Conservation (phyloP, 2,113 vertebrate genomes). For the Athene cunicularia region DNA sequence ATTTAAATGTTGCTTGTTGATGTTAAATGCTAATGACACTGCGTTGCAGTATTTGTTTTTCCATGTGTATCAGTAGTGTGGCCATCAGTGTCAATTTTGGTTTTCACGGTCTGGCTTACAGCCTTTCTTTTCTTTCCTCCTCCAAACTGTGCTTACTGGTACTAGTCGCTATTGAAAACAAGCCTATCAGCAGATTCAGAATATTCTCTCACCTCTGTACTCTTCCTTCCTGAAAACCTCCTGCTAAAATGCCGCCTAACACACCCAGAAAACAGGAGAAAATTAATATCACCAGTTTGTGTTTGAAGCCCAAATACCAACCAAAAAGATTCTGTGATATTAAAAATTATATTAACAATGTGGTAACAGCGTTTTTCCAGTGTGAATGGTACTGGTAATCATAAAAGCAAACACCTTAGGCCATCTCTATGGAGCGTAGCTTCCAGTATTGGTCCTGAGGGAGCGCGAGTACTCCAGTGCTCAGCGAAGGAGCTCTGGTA, state of each 20-base stretch:
- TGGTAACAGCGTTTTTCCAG: conserved; percentile 38
- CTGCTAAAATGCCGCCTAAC: not conserved
- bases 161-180: not conserved
- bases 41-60: not conserved
- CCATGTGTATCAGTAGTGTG: accelerated
- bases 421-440: conserved; percentile 7
- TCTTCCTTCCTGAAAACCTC: not conserved
- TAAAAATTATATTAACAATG: conserved; percentile 62
- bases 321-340: not conserved
- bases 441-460: not conserved
- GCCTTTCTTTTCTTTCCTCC: not conserved
- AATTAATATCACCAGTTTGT: accelerated
- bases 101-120: not conserved
- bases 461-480: not conserved
- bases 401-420: conserved; percentile 66
- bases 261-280: not conserved
- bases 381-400: not conserved
- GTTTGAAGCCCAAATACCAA: not conserved
- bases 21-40: not conserved
- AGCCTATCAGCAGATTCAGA: not conserved
- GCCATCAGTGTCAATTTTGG: not conserved
- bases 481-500: not conserved
- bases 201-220: not conserved
- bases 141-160: not conserved
- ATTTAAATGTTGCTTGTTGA: not conserved